These are phyloP conservation scores for Halocynthia aurantium DNA, from an alignment of 23 tunicate genomes.

Conservation along the genomic window DNA sequence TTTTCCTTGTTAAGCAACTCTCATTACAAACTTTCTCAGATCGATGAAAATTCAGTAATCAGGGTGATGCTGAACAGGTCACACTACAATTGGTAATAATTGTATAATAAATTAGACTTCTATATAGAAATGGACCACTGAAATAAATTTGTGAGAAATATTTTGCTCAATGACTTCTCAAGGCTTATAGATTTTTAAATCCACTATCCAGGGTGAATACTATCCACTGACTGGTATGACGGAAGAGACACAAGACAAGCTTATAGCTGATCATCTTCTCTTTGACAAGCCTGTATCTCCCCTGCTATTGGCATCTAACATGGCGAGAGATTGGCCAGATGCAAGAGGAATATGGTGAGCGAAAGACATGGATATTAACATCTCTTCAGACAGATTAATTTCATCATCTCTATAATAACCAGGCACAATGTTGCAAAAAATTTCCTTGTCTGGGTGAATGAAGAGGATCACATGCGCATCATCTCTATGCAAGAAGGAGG, in stretches of 20 bases:
- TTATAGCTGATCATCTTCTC: constrained; percentile 68
- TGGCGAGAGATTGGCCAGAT: constrained; percentile 94
- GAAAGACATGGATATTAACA: not conserved
- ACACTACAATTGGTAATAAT: no score
- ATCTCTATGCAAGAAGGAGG: constrained; percentile 81
- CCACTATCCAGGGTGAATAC: constrained; percentile 19
- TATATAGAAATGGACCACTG: no score
- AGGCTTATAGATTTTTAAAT: not conserved
- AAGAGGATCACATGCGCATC: constrained; percentile 80
- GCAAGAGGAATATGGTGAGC: constrained; percentile 79
- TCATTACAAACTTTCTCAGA: not conserved
- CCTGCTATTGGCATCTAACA: constrained; percentile 52
- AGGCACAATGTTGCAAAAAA: constrained; percentile 82
- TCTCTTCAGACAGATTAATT: not conserved
- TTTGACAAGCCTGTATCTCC: constrained; percentile 91
- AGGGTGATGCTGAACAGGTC: not conserved
- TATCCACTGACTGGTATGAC: constrained; percentile 77
- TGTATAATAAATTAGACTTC: no score
- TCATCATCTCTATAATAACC: not conserved
- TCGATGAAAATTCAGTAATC: not conserved
- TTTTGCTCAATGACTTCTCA: not conserved
- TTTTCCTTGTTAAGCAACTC: not conserved
- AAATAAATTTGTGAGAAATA: no score
- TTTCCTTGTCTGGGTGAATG: constrained; percentile 77
- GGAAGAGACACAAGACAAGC: constrained; percentile 68